Evolutionary conservation across 1,140 invertebrate genomes (phyloP).

Genomic region (Bacillus rossius): DNA sequence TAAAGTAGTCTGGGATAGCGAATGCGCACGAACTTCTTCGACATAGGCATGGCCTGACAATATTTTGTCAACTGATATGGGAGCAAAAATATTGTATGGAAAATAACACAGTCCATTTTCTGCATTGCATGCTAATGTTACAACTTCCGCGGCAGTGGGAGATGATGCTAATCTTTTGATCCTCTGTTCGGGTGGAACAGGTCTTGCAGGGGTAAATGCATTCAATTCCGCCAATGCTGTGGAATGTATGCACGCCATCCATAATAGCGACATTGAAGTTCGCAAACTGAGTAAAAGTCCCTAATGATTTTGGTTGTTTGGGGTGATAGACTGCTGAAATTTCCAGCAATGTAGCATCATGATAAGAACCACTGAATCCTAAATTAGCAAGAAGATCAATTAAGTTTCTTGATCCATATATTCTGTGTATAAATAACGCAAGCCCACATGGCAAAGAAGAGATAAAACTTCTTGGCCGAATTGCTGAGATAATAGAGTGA

Average conservation of each 20-base stretch:
- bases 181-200: neutral
- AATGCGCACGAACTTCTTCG: constrained; percentile 39
- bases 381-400: too few relatives aligned
- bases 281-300: neutral
- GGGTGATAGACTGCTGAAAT: too few relatives aligned
- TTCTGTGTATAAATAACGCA: too few relatives aligned
- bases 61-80: constrained; percentile 34
- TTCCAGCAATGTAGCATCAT: too few relatives aligned
- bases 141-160: neutral
- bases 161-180: neutral
- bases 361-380: too few relatives aligned
- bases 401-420: too few relatives aligned
- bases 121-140: constrained; percentile 27
- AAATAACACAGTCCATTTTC: constrained; percentile 37
- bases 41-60: constrained; percentile 38
- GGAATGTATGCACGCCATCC: constrained; percentile 26
- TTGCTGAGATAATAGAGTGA: too few relatives aligned
- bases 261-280: constrained; percentile 28
- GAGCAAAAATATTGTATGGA: constrained; percentile 28
- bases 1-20: constrained; percentile 18
- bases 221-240: constrained; percentile 26
- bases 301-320: neutral
- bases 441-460: too few relatives aligned
- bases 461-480: too few relatives aligned
- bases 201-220: constrained; percentile 17